Conservation (phyloP, 2,888 invertebrate genomes). For the Epistrophe grossulariae region DNA sequence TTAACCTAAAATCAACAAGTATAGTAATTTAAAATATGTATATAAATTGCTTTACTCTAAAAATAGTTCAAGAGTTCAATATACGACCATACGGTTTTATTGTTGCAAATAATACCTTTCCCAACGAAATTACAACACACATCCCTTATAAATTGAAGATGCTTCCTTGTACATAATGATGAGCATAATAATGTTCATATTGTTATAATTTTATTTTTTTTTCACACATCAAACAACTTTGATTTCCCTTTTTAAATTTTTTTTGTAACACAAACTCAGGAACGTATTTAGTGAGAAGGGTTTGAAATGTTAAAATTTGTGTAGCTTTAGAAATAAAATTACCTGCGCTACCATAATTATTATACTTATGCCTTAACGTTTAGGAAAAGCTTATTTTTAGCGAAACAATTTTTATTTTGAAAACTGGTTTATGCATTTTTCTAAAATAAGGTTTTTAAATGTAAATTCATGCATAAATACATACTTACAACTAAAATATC, state of each 20-base stretch:
- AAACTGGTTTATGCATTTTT: no score
- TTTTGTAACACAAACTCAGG: not conserved
- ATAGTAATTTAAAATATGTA: no score
- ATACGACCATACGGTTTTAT: not conserved
- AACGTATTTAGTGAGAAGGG: not conserved
- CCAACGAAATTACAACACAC: conserved; percentile 14
- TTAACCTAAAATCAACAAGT: not conserved
- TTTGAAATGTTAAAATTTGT: no score
- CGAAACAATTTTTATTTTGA: no score
- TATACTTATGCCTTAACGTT: no score
- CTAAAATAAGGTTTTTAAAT: no score
- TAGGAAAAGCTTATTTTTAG: no score
- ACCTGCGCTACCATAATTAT: no score
- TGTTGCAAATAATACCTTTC: conserved; percentile 12
- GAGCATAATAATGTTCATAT: conserved; percentile 12
- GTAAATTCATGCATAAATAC: no score
- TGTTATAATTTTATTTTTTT: not conserved
- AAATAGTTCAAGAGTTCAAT: conserved; percentile 29
- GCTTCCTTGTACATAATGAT: conserved; percentile 1
- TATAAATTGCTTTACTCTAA: not conserved
- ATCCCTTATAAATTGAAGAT: conserved; percentile 7
- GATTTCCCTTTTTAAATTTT: not conserved
- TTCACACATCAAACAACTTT: conserved; percentile 2
- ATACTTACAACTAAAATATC: no score
- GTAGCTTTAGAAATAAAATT: no score